phyloP scores from a whole-genome alignment of 2,797 vertebrate species.

The Alectoris magna region DNA sequence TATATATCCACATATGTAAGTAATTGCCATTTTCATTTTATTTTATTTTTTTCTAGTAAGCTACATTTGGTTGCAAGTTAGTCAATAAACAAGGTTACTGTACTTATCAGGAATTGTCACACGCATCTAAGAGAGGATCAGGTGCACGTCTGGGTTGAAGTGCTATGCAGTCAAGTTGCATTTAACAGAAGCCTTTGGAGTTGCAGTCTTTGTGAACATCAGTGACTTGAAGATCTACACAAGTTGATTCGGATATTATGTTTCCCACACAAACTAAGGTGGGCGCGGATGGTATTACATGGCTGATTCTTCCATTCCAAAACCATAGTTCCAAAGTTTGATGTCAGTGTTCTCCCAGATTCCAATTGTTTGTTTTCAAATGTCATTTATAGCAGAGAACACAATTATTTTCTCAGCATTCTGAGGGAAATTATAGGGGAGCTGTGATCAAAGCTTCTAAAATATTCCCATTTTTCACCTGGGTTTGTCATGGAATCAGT shows the following conservation, averaged over 20 bases:
- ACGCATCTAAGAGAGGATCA: neutral
- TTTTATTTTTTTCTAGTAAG: neutral
- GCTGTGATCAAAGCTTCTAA: neutral
- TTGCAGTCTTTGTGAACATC: neutral
- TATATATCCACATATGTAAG: too few species aligned
- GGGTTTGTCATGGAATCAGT: neutral
- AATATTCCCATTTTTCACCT: neutral
- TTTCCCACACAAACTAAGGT: neutral
- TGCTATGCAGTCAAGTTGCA: neutral
- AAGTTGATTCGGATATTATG: neutral
- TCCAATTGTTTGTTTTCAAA: neutral
- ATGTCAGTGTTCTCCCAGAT: neutral
- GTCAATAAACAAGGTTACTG: neutral
- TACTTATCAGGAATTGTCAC: neutral
- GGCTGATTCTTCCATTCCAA: neutral
- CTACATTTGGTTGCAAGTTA: neutral
- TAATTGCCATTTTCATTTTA: neutral
- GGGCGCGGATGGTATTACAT: neutral
- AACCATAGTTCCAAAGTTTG: neutral
- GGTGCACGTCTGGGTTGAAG: neutral
- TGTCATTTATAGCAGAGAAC: neutral
- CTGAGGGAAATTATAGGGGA: neutral
- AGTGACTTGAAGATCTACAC: neutral
- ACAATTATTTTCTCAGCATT: neutral
- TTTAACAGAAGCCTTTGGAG: neutral